Evolutionary conservation across 2,113 vertebrate species (phyloP), one percentile per base, ranked within the genome.

Genomic region (Falco punctatus): DNA sequence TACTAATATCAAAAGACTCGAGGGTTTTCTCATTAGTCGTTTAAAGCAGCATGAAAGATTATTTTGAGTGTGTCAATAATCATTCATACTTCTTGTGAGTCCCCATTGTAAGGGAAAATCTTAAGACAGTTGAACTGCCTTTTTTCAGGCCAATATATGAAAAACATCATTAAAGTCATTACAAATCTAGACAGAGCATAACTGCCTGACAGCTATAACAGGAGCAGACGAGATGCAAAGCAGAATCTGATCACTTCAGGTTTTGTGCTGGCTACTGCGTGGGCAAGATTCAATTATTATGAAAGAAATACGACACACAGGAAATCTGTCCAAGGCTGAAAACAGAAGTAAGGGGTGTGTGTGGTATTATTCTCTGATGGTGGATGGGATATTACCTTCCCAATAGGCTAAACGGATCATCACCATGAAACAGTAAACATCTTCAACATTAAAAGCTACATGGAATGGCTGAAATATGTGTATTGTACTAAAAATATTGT

Each of bases 41-140:
- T 94, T 79, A 90, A 84, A 95, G 80, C 40, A 73, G 46, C 32
- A n/a, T 88, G 90, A 88, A 79, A 92, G 65, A 96, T 88, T 90
- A 92, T 97, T 96, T 94, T 90, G 58, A 96, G 38, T 49, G 57
- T 80, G 91, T 81, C 94, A 91, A 32, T 95, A 96, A 86, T 71
- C 52, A 94, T 90, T 91, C 81, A 65, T 61, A 42, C 40, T 95
- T 94, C 78, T 83, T 57, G 14, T 54, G 75, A 92, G 48, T 62
- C 35, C 40, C 20, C 58, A 30, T 30, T 86, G 57, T 58, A 95
- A 88, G 32, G 27, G 33, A 65, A 86, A 88, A 77, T 58, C 58
- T 40, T 55, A 62, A 74, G 67, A 88, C 64, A 94, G 67, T 26
- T 61, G 71, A 82, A 87, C 26, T 72, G 38, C 78, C 30, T 91